A percentile compares a stretch with the other conserved stretches of the same genome.
Conservation (phyloP, 2,113 vertebrate species). For the Oostethus manadensis region DNA sequence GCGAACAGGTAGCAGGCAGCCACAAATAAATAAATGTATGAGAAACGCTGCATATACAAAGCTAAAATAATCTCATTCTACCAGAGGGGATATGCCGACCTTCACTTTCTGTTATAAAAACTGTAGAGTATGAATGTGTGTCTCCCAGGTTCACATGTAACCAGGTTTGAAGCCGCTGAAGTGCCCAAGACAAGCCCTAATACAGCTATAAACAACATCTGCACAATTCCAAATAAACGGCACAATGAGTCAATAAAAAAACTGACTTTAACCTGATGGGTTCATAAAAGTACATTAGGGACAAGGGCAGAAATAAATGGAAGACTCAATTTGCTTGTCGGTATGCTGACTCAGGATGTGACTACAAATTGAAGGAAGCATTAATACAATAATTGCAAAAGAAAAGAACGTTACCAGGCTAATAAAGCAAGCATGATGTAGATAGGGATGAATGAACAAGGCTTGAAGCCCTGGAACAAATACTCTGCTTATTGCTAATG, state of each 20-base stretch:
- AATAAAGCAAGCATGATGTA: conserved; percentile 62
- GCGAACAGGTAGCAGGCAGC: no score
- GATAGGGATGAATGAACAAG: conserved; percentile 37
- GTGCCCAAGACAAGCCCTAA: conserved; percentile 21
- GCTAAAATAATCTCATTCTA: conserved; percentile 52
- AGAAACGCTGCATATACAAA: neutral
- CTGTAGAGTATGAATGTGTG: conserved; percentile 26
- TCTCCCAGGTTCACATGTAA: conserved; percentile 9
- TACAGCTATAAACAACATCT: conserved; percentile 28
- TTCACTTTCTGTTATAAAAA: conserved; percentile 47
- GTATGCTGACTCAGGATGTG: conserved; percentile 38
- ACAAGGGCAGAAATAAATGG: conserved; percentile 48
- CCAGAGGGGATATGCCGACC: conserved; percentile 54
- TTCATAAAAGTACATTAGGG: conserved; percentile 53
- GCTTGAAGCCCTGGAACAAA: conserved; percentile 46
- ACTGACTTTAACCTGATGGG: conserved; percentile 35
- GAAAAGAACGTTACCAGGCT: conserved; percentile 65
- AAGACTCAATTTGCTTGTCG: conserved; percentile 24
- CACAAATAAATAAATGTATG: no score
- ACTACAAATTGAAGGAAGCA: conserved; percentile 64
- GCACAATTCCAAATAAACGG: conserved; percentile 45
- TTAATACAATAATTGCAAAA: conserved; percentile 47
- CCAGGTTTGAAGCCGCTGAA: conserved; percentile 4
- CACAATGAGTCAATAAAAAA: neutral
- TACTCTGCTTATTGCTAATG: conserved; percentile 25